Base-by-base conservation (phyloP, 2,113 vertebrate genomes). In the Pomatorhinus ruficollis region DNA sequence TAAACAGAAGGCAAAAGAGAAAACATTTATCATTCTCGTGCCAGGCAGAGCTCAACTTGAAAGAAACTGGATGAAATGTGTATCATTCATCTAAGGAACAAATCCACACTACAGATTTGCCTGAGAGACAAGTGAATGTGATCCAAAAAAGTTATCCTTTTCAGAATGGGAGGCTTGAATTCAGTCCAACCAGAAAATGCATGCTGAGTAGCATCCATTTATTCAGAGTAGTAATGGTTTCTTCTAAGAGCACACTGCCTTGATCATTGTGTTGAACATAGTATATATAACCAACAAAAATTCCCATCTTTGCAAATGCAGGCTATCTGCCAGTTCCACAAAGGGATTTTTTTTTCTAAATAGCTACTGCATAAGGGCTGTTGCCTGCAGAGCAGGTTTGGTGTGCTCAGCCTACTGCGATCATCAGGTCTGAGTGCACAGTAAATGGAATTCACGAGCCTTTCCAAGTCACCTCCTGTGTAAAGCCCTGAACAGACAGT, bases 401-500 rank as follows among this genome's bases (percentile, higher is more conserved):
- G 27, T 95, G 49, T 63, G 89, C 86, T 92, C 83, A 95, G 78
- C 68, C 74, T 87, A 68, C 94, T 89, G 63, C 6, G 8, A 69
- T 89, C 83, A 52, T 69, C 94, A 91, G 87, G 89, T 94, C 95
- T 87, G 93, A 97, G 94, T 80, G 87, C 92, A 76, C 59, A 93
- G 95, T 94, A 93, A 96, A 93, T 82, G 96, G 95, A 97, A 96
- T 95, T 96, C 93, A 94, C 57, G 21, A 96, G 72, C 78, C 74
- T 69, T 94, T 97, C 96, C 97, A 96, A 97, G 92, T 72, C 89
- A 93, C 91, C 91, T 95, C 96, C 95, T 94, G 92, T 63, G 93
- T 71, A 89, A 96, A 95, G 83, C 82, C 64, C 86, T 91, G 83
- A 95, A 87, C 87, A 94, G 93, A 90, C 86, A 92, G 89, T 93